Percentiles rank a stretch among this genome's conserved stretches.
Conservation (phyloP, 2,888 invertebrate genomes). For the Hemicrepidius hirtus region DNA sequence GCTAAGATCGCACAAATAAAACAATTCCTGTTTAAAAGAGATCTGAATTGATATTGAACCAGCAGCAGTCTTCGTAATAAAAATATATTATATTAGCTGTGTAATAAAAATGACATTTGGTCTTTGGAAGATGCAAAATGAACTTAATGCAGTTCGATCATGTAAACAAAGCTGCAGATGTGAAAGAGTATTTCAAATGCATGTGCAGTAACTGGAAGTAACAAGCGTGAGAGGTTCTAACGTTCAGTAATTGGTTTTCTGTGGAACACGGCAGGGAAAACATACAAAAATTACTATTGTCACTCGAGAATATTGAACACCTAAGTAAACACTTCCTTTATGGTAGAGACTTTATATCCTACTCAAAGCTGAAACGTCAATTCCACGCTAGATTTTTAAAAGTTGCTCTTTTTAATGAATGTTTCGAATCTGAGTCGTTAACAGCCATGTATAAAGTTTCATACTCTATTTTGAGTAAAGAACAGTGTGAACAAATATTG, state of each 20-base stretch:
- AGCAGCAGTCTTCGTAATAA: too few species aligned
- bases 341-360: slow-evolving; percentile 13
- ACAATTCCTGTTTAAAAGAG: too few species aligned
- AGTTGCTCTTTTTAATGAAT: too few species aligned
- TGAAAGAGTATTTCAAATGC: slow-evolving; percentile 19
- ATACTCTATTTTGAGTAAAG: too few species aligned
- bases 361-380: neutral
- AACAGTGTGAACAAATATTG: too few species aligned
- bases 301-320: slow-evolving; percentile 39
- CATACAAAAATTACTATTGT: slow-evolving; percentile 25
- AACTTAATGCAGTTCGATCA: neutral
- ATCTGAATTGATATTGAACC: too few species aligned
- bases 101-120: too few species aligned
- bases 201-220: slow-evolving; percentile 28
- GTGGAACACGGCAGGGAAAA: slow-evolving; percentile 24
- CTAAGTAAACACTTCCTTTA: slow-evolving; percentile 32
- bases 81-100: too few species aligned
- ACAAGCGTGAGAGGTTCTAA: slow-evolving; percentile 21
- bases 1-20: too few species aligned
- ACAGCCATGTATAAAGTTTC: too few species aligned
- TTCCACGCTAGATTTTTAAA: neutral
- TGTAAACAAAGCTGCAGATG: neutral
- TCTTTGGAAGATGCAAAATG: neutral
- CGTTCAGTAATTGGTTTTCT: slow-evolving; percentile 39
- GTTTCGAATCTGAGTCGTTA: too few species aligned